Base-by-base conservation (phyloP, 2,113 vertebrate species). In the Poeciliopsis prolifica region DNA sequence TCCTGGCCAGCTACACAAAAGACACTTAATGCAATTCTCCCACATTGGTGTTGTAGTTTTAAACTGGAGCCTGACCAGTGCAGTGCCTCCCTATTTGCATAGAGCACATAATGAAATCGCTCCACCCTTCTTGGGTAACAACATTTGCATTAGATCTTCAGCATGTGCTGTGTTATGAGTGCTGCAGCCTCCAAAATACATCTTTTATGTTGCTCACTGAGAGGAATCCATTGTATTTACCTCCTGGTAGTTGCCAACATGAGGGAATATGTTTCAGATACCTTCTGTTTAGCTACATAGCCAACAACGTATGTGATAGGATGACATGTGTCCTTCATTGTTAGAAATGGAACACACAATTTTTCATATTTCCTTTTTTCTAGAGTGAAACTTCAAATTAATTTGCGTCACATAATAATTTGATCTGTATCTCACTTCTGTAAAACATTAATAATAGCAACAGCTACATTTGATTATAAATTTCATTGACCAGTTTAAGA, bases 211-310 rank as follows among this genome's bases (percentile, higher is more conserved):
- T 73, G 65, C 72, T 76, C 60, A 71, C 80, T 86, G 79, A 66
- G 86, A 86, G 71, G 64, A 81, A 74, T 82, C 71, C 64, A 78
- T 78, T 78, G 67, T 61, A 42, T 80, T 80, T 83, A 76, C 79
- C 33, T 63, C 75, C 81, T 26, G 75, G 75, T 76, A 68, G 60
- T 74, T 75, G 35, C 29, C 82, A 81, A 82, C 82, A 82, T 68
- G 64, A 77, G n/a, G 37, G 83, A 86, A 86, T 73, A 65, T 12
- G 26, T 61, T 76, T 70, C 24, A 17, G 17, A 29, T 29, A 40
- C 31, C 40, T 28, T 85, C 17, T 81, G 48, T 76, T 71, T 35
- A 17, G 48, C 61, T 65, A n/a, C 35, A 33, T 48, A 40, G 24
- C 24, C 42, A 31, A 61, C 5, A 68, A 30, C 58, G 42, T 79